Evolutionary conservation across 2,888 invertebrate genomes (phyloP).

Genomic region (Halocaridina rubra): DNA sequence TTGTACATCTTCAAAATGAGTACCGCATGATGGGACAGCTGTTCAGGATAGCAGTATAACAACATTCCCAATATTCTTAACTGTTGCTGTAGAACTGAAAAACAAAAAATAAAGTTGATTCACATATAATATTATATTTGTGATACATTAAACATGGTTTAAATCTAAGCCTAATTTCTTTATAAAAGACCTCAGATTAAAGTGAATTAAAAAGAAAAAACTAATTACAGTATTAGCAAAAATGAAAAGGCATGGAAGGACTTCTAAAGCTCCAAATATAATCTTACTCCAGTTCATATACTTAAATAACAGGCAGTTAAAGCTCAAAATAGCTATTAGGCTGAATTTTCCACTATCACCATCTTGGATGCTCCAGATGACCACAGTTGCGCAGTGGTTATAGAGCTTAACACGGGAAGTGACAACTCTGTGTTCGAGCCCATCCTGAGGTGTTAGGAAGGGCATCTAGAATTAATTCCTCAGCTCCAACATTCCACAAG

Average conservation of each 20-base stretch:
- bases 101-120: not conserved
- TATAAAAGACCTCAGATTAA: not conserved
- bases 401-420: too few species aligned
- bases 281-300: not conserved
- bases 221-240: not conserved
- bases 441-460: too few species aligned
- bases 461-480: too few species aligned
- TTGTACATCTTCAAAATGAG: constrained; percentile 55
- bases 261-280: not conserved
- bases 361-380: not conserved
- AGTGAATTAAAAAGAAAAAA: not conserved
- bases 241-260: too few species aligned
- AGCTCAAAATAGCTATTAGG: not conserved
- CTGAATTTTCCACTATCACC: not conserved
- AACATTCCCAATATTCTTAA: constrained; percentile 49
- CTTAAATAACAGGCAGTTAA: not conserved
- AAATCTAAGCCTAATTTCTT: not conserved
- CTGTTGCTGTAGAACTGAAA: constrained; percentile 56
- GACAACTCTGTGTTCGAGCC: too few species aligned
- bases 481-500: too few species aligned
- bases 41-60: constrained; percentile 32
- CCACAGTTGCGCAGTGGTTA: not conserved
- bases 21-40: constrained; percentile 21
- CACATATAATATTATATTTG: too few species aligned
- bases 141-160: not conserved